phyloP scores from a whole-genome alignment of 2,888 invertebrate species.

The Cremastinae sp. region DNA sequence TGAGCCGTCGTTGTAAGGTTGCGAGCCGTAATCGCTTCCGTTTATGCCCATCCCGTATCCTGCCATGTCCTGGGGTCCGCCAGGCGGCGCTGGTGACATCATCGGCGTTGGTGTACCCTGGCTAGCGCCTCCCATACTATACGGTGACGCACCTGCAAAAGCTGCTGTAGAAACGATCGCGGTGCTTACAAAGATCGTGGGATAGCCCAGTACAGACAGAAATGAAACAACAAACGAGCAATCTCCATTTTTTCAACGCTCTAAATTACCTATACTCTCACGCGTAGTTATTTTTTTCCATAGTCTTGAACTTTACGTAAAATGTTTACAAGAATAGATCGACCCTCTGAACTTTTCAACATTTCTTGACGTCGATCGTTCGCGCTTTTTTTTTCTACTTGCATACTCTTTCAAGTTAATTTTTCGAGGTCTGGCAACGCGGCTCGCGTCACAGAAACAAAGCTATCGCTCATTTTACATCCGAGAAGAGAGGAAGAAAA shows the following conservation, averaged over 20 bases:
- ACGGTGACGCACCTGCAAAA: constrained; percentile 90
- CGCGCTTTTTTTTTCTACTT: too few relatives aligned
- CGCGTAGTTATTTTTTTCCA: too few relatives aligned
- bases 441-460: constrained; percentile 33
- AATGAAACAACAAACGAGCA: neutral
- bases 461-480: constrained; percentile 59
- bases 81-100: constrained; percentile 95
- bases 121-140: constrained; percentile 92
- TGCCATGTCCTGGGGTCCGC: constrained; percentile 91
- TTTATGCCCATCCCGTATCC: constrained; percentile 96
- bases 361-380: too few relatives aligned
- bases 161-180: constrained; percentile 81
- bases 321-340: too few relatives aligned
- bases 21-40: constrained; percentile 91
- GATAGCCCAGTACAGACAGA: constrained; percentile 63
- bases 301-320: too few relatives aligned
- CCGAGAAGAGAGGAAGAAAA: neutral
- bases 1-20: constrained; percentile 93
- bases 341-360: too few relatives aligned
- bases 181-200: constrained; percentile 79
- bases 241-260: neutral
- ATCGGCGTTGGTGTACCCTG: constrained; percentile 95
- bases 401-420: neutral
- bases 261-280: too few relatives aligned
- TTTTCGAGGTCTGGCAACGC: neutral